Base-by-base conservation (phyloP, 1,140 invertebrate genomes). In the Rhopalosiphum maidis region DNA sequence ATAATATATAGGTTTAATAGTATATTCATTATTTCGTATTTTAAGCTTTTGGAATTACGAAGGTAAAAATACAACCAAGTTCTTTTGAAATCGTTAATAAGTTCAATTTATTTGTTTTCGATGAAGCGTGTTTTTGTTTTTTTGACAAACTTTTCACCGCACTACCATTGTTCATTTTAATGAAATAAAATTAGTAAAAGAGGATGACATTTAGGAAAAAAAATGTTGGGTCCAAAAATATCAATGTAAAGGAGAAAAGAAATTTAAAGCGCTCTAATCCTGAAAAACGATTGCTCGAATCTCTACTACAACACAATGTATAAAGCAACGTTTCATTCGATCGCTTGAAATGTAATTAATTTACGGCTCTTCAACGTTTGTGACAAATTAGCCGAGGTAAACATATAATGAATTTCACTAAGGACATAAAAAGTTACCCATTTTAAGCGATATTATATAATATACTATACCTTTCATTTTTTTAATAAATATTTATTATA, bases 281-380 rank as follows among this genome's bases (percentile, higher is more conserved):
- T 92, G 68, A 92, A 46, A 92, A 92, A 92, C 77, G 43, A 92
- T 83, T 92, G 77, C 48, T 22, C 43, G 68, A 82, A 91, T 91
- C 60, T 82, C 46, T 18, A 22, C 60, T 82, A 48, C 35, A 43
- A 90, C 54, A 60, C 54, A 60, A 43, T 90, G 88, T 60, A 43
- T 43, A 91, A 82, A 77, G 68, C 30, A 35, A 91, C 90, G 82
- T 91, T 91, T 91, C 90, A 82, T 82, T 82, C 43, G 60, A 91
- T 91, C 68, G 90, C 90, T 41, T 25, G 68, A 91, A 91, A 91
- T 82, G 90, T 91, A 91, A 91, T 91, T 91, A 91, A 91, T 91
- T 91, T 48, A 48, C 90, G 46, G 68, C 90, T 82, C 25, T 48
- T 91, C 48, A 77, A 82, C 68, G 60, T 82, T 82, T 82, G 68